Evolutionary conservation across 1,140 invertebrate genomes (phyloP).

Genomic region (Leptestheria dahalacensis): DNA sequence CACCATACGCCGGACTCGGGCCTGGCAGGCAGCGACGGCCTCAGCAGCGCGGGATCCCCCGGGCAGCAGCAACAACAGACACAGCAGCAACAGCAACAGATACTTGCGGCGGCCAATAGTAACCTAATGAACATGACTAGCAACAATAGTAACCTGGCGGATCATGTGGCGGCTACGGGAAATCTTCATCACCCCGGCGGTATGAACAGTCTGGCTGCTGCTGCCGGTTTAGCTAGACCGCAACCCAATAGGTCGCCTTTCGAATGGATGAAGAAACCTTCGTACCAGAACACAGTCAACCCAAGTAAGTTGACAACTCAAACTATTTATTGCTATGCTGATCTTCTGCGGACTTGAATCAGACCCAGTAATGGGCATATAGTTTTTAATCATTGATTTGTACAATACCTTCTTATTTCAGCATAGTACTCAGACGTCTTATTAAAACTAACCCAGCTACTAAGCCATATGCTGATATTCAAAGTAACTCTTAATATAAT

Average conservation of each 20-base stretch:
- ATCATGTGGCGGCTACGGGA: constrained; percentile 20
- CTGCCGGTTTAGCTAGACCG: constrained; percentile 30
- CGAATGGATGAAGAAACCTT: constrained; percentile 79
- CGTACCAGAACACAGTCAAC: constrained; percentile 55
- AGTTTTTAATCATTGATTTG: no score
- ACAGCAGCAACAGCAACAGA: constrained; percentile 1
- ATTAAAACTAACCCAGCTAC: no score
- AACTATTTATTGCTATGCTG: no score
- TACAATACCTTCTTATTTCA: no score
- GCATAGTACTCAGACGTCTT: no score
- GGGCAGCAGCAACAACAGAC: constrained; percentile 10
- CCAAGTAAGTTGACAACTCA: constrained; percentile 44
- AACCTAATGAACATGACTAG: constrained; percentile 1
- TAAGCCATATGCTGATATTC: no score
- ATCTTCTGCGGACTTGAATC: no score
- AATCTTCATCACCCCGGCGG: neutral
- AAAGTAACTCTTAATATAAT: no score
- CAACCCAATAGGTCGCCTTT: constrained; percentile 55
- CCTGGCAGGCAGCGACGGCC: constrained; percentile 23
- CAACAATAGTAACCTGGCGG: constrained; percentile 18
- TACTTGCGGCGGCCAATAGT: constrained; percentile 3
- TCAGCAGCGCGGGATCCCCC: constrained; percentile 22
- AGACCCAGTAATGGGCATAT: no score
- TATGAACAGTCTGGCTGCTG: constrained; percentile 6
- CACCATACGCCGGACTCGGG: constrained; percentile 21